Evolutionary conservation across 2,113 vertebrate genomes (phyloP).

Genomic region (Chelonoidis abingdonii): DNA sequence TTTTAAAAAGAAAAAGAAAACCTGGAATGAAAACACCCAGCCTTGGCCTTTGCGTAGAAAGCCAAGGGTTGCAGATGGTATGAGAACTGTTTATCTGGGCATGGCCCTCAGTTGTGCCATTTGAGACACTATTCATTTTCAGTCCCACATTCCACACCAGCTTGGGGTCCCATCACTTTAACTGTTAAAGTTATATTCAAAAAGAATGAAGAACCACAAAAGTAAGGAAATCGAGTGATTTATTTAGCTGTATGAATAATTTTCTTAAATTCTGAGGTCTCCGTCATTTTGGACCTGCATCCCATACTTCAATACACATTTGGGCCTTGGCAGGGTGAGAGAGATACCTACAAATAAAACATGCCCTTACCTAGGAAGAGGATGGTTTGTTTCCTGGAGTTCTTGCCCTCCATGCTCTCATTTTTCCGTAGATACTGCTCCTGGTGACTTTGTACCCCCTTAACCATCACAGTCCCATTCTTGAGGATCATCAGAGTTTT

Average conservation of each 20-base stretch:
- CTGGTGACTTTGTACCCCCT: neutral
- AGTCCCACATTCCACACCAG: too few relatives aligned
- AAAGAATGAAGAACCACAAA: neutral
- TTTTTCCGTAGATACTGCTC: slow-evolving; percentile 69
- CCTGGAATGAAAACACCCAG: neutral
- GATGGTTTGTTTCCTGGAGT: slow-evolving; percentile 89
- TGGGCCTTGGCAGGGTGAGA: neutral
- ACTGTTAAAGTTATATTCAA: neutral
- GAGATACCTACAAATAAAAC: neutral
- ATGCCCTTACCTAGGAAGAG: slow-evolving; percentile 86
- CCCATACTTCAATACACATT: neutral
- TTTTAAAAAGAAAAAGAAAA: neutral
- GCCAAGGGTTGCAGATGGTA: neutral
- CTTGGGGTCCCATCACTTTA: neutral
- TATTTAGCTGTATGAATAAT: neutral
- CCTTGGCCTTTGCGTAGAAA: neutral
- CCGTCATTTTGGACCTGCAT: neutral
- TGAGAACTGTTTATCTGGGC: neutral
- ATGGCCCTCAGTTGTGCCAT: neutral
- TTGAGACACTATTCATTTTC: neutral
- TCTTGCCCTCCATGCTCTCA: slow-evolving; percentile 79
- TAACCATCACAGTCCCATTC: slow-evolving; percentile 11
- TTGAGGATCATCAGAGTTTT: slow-evolving; percentile 76
- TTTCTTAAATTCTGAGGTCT: neutral
- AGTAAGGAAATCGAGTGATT: neutral